These are phyloP conservation scores for Hemiprocne comata DNA, from an alignment of 2,113 vertebrate species.

Conservation along the genomic window DNA sequence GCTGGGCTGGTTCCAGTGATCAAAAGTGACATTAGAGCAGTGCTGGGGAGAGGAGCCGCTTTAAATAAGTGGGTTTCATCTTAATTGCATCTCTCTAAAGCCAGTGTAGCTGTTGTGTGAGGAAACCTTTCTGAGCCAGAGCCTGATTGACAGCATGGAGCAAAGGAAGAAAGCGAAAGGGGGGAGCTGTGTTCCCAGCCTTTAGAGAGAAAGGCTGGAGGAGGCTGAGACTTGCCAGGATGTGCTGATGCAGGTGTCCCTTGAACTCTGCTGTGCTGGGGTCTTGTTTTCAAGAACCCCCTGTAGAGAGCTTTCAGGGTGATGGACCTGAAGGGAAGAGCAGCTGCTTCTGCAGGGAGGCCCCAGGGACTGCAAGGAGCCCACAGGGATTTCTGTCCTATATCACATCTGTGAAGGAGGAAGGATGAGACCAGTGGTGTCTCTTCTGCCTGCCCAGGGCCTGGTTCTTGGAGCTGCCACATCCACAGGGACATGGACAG, in stretches of 20 bases:
- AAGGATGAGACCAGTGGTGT: background rate
- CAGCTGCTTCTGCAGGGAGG: background rate
- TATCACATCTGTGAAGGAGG: background rate
- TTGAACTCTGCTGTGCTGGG: background rate
- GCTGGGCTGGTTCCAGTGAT: slow-evolving; percentile 35
- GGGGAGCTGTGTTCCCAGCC: background rate
- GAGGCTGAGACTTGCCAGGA: background rate
- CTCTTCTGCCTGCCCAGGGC: background rate
- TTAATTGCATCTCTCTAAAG: slow-evolving; percentile 49
- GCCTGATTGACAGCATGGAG: background rate
- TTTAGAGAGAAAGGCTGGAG: background rate
- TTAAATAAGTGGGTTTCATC: slow-evolving; percentile 53
- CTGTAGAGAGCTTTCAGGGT: background rate
- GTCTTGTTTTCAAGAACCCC: background rate
- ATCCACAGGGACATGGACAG: background rate
- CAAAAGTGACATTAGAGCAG: slow-evolving; percentile 27
- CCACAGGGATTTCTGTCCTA: background rate
- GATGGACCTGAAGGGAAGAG: background rate
- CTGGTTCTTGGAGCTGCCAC: background rate
- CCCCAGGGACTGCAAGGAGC: background rate
- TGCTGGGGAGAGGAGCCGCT: background rate
- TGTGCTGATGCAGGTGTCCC: fast-evolving
- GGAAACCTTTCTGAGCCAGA: background rate
- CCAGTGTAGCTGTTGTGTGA: background rate
- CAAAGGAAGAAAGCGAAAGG: background rate